A percentile compares a stretch with the other conserved stretches of the same genome.
phyloP scores from a whole-genome alignment of 2,888 invertebrate genomes.

The Heliconius sara region DNA sequence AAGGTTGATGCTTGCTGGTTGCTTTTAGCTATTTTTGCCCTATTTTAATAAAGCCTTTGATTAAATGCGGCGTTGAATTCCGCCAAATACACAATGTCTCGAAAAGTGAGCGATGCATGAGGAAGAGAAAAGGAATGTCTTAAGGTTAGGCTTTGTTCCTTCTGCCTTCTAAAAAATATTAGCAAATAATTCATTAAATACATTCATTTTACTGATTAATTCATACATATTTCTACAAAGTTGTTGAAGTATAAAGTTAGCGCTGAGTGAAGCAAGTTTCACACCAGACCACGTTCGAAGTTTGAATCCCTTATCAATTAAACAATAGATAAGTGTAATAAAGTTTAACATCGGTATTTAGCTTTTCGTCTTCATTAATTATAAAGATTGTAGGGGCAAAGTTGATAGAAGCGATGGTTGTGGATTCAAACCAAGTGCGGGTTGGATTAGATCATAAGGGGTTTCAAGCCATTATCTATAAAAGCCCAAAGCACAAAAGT shows the following conservation, averaged over 20 bases:
- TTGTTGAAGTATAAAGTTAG: not conserved
- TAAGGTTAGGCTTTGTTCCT: no score
- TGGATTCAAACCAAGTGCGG: not conserved
- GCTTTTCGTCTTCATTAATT: not conserved
- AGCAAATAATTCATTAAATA: not conserved
- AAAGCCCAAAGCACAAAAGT: no score
- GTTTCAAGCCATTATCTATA: not conserved
- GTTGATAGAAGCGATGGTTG: not conserved
- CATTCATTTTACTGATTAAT: not conserved
- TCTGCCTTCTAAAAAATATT: not conserved
- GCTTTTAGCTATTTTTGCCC: no score
- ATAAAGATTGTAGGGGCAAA: no score
- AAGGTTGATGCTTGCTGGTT: no score
- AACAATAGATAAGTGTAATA: conserved; percentile 4
- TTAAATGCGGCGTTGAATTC: no score
- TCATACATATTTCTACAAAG: not conserved
- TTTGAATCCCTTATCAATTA: conserved; percentile 23
- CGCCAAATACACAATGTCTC: no score
- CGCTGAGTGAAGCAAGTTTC: not conserved
- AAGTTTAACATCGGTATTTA: conserved; percentile 14
- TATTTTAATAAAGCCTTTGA: no score
- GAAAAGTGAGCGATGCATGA: no score
- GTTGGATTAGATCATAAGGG: not conserved
- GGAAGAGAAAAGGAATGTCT: no score
- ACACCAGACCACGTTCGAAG: not conserved